A percentile compares a stretch with the other conserved stretches of the same genome.
Evolutionary conservation across 2,888 invertebrate genomes (phyloP).

Genomic region (Drosophila mulleri): DNA sequence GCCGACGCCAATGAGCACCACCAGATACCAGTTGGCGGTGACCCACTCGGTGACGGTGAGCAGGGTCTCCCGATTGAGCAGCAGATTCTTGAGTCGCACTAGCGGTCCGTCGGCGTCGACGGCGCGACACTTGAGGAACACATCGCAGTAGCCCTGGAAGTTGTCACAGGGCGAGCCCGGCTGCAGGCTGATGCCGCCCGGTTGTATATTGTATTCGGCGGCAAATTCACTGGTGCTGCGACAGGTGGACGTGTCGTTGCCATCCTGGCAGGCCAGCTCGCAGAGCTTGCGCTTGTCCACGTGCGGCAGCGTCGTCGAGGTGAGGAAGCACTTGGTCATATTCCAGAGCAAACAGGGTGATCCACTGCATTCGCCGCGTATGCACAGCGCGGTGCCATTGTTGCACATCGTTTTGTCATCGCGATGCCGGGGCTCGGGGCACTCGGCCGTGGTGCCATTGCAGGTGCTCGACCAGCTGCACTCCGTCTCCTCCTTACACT

Average conservation of each 20-base stretch:
- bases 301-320: constrained; percentile 90
- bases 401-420: constrained; percentile 97
- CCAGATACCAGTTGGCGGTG: constrained; percentile 98
- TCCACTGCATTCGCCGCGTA: constrained; percentile 95
- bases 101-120: constrained; percentile 99
- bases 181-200: constrained; percentile 93
- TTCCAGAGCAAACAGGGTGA: constrained; percentile 98
- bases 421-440: constrained; percentile 93
- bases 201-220: constrained; percentile 89
- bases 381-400: constrained; percentile 94
- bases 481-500: constrained; percentile 94
- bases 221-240: constrained; percentile 95
- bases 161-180: constrained; percentile 99
- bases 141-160: constrained; percentile 99
- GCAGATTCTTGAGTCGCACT: constrained; percentile 96
- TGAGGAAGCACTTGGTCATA: constrained; percentile 97
- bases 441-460: constrained; percentile 93
- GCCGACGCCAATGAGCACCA: constrained; percentile 95
- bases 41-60: constrained; percentile 96
- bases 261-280: constrained; percentile 98
- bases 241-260: constrained; percentile 90
- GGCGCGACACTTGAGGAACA: constrained; percentile 98
- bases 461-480: constrained; percentile 96
- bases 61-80: constrained; percentile 96
- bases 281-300: constrained; percentile 95